Evolutionary conservation across 2,888 invertebrate genomes (phyloP).

Genomic region (Pollenia griseotomentosa): DNA sequence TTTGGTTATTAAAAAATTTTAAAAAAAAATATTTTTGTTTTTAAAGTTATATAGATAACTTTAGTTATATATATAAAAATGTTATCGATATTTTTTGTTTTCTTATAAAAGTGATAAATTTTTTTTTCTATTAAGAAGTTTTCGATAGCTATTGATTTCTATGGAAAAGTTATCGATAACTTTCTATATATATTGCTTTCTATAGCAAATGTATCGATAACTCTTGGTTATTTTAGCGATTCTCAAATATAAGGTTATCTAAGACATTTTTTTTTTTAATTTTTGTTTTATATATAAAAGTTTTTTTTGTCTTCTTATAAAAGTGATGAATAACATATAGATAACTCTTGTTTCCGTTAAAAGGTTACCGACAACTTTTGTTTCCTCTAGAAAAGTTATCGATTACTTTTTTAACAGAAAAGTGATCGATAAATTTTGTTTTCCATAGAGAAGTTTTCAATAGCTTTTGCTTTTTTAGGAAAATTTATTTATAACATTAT

Average conservation of each 20-base stretch:
- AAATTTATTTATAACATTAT: neutral
- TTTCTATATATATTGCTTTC: neutral
- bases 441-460: neutral
- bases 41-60: too few species aligned
- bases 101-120: too few species aligned
- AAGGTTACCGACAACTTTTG: too few species aligned
- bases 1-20: too few species aligned
- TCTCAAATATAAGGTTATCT: too few species aligned
- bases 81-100: neutral
- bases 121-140: neutral
- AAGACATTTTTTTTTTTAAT: too few species aligned
- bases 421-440: neutral
- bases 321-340: too few species aligned
- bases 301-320: too few species aligned
- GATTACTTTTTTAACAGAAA: neutral
- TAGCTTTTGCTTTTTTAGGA: neutral
- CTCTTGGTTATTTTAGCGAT: too few species aligned
- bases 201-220: neutral
- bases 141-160: neutral
- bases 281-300: too few species aligned
- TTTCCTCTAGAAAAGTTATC: neutral
- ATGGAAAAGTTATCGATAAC: conserved; percentile 2
- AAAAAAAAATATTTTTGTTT: too few species aligned
- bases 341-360: too few species aligned
- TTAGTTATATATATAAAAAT: neutral